Conservation (phyloP, 1,140 invertebrate genomes). For the Xylocopa sonorina region DNA sequence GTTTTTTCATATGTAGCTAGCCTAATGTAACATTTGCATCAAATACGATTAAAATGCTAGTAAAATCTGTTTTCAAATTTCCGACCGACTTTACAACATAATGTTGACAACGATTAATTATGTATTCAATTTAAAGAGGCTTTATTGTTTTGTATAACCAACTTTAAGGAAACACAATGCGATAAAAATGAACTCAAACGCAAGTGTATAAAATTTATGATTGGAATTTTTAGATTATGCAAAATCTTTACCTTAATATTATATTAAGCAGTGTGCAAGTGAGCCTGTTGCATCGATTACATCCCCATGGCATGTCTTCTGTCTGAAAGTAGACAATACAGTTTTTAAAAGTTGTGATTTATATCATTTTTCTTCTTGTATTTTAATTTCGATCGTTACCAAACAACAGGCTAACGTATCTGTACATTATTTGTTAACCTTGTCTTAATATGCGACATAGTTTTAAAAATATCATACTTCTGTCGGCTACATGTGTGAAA, state of each 20-base stretch:
- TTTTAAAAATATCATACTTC: conserved; percentile 41
- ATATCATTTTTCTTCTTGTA: not conserved
- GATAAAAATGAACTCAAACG: conserved; percentile 40
- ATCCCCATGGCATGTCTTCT: conserved; percentile 53
- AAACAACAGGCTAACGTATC: conserved; percentile 41
- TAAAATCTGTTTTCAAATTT: conserved; percentile 32
- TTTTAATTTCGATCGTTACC: conserved; percentile 38
- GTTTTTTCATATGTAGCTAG: conserved; percentile 57
- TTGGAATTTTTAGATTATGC: conserved; percentile 75
- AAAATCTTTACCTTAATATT: conserved; percentile 81
- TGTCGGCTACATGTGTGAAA: conserved; percentile 45
- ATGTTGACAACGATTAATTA: conserved; percentile 27
- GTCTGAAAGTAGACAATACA: conserved; percentile 79
- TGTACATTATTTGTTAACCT: conserved; percentile 53
- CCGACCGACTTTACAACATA: conserved; percentile 3
- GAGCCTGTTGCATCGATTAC: conserved; percentile 58
- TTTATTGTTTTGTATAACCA: conserved; percentile 18
- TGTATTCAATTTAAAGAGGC: conserved; percentile 1
- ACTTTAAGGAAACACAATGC: conserved; percentile 13
- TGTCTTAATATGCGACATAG: conserved; percentile 31
- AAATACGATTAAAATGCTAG: conserved; percentile 51
- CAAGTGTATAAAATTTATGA: conserved; percentile 68
- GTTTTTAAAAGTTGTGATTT: conserved; percentile 55
- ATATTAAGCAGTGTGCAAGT: conserved; percentile 74
- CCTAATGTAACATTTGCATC: conserved; percentile 69